These are phyloP conservation scores for Pseudomyrmex concolor DNA, from an alignment of 1,140 invertebrate genomes.

Conservation along the genomic window DNA sequence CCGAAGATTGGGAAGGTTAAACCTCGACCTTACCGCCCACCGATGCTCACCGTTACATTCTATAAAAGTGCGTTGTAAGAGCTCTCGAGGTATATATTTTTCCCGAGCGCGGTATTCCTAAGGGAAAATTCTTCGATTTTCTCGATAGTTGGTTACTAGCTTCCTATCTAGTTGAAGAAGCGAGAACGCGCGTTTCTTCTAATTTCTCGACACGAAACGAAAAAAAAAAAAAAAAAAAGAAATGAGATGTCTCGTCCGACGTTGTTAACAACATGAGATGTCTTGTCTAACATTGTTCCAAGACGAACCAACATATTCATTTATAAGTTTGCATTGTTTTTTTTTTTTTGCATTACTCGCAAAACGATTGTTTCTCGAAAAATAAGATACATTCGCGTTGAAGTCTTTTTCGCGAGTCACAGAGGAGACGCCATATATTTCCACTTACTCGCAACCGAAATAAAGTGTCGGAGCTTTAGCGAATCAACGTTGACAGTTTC, in stretches of 20 bases:
- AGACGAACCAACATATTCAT: background rate
- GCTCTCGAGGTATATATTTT: constrained; percentile 46
- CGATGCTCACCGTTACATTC: constrained; percentile 47
- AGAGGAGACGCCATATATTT: background rate
- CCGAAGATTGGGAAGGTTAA: constrained; percentile 60
- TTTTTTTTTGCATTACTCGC: background rate
- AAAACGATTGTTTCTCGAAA: background rate
- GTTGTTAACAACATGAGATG: background rate
- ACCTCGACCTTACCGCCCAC: constrained; percentile 52
- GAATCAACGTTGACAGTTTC: constrained; percentile 35
- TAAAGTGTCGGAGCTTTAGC: constrained; percentile 27
- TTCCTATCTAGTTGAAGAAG: constrained; percentile 48
- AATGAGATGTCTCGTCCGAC: background rate
- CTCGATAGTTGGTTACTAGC: constrained; percentile 55
- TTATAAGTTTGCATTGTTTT: background rate
- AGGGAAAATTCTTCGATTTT: constrained; percentile 55
- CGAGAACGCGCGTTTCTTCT: constrained; percentile 48
- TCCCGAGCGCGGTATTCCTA: constrained; percentile 28
- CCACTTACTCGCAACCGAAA: background rate
- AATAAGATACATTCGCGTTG: background rate
- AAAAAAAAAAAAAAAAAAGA: constrained; percentile 3
- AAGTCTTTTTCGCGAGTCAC: background rate
- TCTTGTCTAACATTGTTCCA: background rate
- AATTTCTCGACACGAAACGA: constrained; percentile 12
- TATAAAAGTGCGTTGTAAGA: constrained; percentile 60